A percentile compares a stretch with the other conserved stretches of the same genome.
phyloP scores from a whole-genome alignment of 2,888 invertebrate genomes.

The Andrena hattorfiana region DNA sequence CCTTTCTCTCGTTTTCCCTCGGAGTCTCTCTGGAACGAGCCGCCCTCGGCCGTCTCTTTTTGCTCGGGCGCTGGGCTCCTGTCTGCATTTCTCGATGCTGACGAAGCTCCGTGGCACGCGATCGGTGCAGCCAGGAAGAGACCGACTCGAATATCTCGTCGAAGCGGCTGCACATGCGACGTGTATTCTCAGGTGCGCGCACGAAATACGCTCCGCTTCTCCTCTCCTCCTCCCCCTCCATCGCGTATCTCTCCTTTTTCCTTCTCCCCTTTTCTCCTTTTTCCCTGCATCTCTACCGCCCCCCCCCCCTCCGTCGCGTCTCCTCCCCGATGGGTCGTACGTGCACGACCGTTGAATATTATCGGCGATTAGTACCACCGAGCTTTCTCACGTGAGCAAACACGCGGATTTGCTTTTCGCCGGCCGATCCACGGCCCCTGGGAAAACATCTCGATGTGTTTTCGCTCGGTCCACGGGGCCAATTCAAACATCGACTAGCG shows the following conservation, averaged over 20 bases:
- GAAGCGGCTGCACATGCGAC: constrained; percentile 42
- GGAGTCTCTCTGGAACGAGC: constrained; percentile 18
- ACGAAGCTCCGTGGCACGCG: constrained; percentile 69
- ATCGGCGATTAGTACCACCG: constrained; percentile 61
- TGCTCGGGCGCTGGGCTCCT: constrained; percentile 39
- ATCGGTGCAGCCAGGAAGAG: constrained; percentile 63
- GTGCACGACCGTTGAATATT: constrained; percentile 42
- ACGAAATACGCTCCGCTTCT: constrained; percentile 38
- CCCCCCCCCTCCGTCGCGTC: not conserved
- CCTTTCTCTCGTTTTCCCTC: constrained; percentile 18
- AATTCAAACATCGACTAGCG: constrained; percentile 58
- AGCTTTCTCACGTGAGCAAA: constrained; percentile 68
- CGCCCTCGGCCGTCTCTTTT: constrained; percentile 43
- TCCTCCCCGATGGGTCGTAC: not conserved
- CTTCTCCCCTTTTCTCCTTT: not conserved
- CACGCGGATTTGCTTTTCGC: constrained; percentile 65
- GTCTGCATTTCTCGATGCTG: constrained; percentile 71
- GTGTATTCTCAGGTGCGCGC: constrained; percentile 47
- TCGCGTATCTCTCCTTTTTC: not conserved
- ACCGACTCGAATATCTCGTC: constrained; percentile 45
- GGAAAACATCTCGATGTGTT: constrained; percentile 65
- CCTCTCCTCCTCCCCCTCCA: not conserved
- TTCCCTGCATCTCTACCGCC: not conserved
- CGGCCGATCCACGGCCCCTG: constrained; percentile 39
- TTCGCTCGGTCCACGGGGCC: constrained; percentile 40